Evolutionary conservation across 2,888 invertebrate species (phyloP), one percentile per base, ranked within the genome.

Genomic region (Zhuqinia jingwanae): DNA sequence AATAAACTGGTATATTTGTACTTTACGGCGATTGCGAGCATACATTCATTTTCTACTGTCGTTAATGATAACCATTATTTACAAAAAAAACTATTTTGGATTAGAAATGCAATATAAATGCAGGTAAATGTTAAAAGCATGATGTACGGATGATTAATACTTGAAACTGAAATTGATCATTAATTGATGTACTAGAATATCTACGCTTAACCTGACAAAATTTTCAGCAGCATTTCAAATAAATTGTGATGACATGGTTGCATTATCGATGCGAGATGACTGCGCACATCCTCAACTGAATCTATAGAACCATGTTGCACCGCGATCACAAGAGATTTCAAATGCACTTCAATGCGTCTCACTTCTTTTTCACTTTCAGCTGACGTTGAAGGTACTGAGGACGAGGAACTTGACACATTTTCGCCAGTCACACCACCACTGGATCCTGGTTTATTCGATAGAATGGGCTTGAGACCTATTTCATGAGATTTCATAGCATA

Each of bases 251-350:
- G 89, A 42, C 83, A 87, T 45, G 89, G 88, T 15, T 84, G 65
- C 27, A 90, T 84, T 13, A 86, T 36, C 0, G 87, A 88, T 15
- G 88, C 85, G 0, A 91, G 70, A 56, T 83, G 65, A 80, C 88
- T 87, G 53, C 86, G 53, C 3, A 90, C 89, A 15, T 63, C 50
- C 53, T 88, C 82, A 17, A 91, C 85, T 82, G 89, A 89, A 11
- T 85, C 80, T 1, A 88, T 68, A 17, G 89, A 89, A 0, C 88
- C 88, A 68, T 89, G 88, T 42, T 91, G 88, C 5, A 90, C 89
- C 0, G 89, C 90, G 15, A 90, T 25, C 1, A 90, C 90, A 0
- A 91, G 79, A 2, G 91, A 90, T 80, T 90, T 90, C 0, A 91
- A 70, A n/a, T 87, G 83, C n/a, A 88, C 22, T 30, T 81, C 77